A percentile compares a stretch with the other conserved stretches of the same genome.
Evolutionary conservation across 1,140 invertebrate genomes (phyloP).

Genomic region (Drosophila jambulina): DNA sequence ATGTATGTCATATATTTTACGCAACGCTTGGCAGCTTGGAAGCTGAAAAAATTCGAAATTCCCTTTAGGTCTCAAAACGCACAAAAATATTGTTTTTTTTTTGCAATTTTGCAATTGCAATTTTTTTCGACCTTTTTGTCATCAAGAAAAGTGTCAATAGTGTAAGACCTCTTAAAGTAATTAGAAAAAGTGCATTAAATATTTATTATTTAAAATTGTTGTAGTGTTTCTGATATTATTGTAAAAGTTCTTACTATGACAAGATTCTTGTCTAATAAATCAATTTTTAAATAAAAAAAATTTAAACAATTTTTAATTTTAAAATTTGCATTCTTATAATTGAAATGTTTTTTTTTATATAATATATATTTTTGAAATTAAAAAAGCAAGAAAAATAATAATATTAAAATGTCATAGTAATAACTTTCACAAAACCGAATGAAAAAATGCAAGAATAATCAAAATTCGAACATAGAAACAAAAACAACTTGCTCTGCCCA

Average conservation of each 20-base stretch:
- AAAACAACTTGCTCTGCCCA: constrained; percentile 35
- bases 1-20: constrained; percentile 34
- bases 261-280: not conserved
- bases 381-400: no score
- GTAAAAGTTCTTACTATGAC: not conserved
- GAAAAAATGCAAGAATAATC: constrained; percentile 61
- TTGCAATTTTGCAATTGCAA: not conserved
- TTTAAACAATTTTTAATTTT: not conserved
- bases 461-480: constrained; percentile 52
- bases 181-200: not conserved
- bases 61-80: constrained; percentile 44
- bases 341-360: not conserved
- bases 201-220: not conserved
- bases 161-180: not conserved
- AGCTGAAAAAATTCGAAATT: constrained; percentile 55
- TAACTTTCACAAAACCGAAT: not conserved
- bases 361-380: not conserved
- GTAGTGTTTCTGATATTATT: not conserved
- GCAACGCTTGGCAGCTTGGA: constrained; percentile 40
- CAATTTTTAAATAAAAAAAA: not conserved
- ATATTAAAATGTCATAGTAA: not conserved
- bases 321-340: not conserved
- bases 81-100: constrained; percentile 30
- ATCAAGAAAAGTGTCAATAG: not conserved
- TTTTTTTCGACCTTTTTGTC: no score